Conservation (phyloP, 2,888 invertebrate genomes). For the Sesia bembeciformis region DNA sequence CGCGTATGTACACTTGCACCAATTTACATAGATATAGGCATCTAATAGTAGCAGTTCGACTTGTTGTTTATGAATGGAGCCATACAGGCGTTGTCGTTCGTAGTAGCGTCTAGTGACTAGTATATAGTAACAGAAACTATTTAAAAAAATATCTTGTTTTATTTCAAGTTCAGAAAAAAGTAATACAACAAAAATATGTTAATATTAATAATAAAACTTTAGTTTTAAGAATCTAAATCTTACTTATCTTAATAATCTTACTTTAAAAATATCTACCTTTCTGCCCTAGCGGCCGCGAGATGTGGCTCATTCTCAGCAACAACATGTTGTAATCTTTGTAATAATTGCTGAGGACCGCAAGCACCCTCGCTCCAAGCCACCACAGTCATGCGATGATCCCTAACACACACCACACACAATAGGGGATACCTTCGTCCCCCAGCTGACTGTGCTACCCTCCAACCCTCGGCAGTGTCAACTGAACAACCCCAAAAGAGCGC, state of each 20-base stretch:
- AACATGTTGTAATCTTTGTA: slow-evolving; percentile 82
- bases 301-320: slow-evolving; percentile 91
- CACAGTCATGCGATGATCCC: slow-evolving; percentile 94
- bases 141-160: no score
- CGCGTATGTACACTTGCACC: no score
- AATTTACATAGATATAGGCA: no score
- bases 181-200: background rate
- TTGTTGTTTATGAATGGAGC: no score
- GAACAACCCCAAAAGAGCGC: slow-evolving; percentile 97
- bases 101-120: no score
- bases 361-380: slow-evolving; percentile 93
- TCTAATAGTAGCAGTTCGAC: no score
- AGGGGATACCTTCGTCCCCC: slow-evolving; percentile 88
- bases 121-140: no score
- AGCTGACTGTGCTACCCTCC: slow-evolving; percentile 91
- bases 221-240: no score
- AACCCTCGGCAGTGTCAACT: slow-evolving; percentile 91
- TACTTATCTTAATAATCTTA: no score
- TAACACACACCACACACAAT: slow-evolving; percentile 90
- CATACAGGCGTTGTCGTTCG: no score
- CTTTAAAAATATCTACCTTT: slow-evolving; percentile 73
- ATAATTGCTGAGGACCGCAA: slow-evolving; percentile 80
- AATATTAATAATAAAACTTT: no score
- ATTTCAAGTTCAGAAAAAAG: no score
- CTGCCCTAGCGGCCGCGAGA: slow-evolving; percentile 89